Base-by-base conservation (phyloP, 2,797 vertebrate genomes). In the Melanotaenia pygmaea region DNA sequence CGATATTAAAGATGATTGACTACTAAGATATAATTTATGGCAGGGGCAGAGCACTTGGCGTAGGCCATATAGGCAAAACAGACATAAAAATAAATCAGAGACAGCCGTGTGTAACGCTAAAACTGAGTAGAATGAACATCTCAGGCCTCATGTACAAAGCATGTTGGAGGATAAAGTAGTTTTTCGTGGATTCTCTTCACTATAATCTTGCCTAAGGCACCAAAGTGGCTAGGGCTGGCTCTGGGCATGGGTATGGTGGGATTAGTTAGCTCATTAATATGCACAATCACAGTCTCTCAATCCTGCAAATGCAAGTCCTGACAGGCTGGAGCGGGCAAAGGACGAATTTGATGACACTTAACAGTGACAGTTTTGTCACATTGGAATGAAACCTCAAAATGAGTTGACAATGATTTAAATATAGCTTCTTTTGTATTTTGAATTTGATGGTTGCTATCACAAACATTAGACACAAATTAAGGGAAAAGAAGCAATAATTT, bases 1-100 rank as follows among this genome's bases (percentile, higher is more conserved):
- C 4, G 5, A 74, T 66, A 51, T 78, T 78, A 24, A 82, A 66
- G 30, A 78, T 67, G 64, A 62, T 11, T 43, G 77, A 80, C 45
- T 45, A 24, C 14, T 67, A 22, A 30, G 59, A 76, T 57, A 74
- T 54, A 4, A 70, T 71, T 26, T 24, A 66, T 13, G 5, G 26
- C 26, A 64, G 72, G 7, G 45, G 28, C 28, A 28, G 28, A 28
- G 28, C 28, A 28, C 28, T 28, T 3, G 28, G 28, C 28, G 3
- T 28, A 28, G 28, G 28, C 28, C 28, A 28, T 28, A 28, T 28
- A 28, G 28, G 28, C 28, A 28, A 28, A 28, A 28, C 28, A 28
- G 28, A 28, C 28, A 28, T 28, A 28, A 28, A 28, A 28, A 3
- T 28, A 28, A 28, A 28, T 28, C 28, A 28, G 28, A 28, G 28